Evolutionary conservation across 2,888 invertebrate species (phyloP).

Genomic region (Liodrosophila aerea): DNA sequence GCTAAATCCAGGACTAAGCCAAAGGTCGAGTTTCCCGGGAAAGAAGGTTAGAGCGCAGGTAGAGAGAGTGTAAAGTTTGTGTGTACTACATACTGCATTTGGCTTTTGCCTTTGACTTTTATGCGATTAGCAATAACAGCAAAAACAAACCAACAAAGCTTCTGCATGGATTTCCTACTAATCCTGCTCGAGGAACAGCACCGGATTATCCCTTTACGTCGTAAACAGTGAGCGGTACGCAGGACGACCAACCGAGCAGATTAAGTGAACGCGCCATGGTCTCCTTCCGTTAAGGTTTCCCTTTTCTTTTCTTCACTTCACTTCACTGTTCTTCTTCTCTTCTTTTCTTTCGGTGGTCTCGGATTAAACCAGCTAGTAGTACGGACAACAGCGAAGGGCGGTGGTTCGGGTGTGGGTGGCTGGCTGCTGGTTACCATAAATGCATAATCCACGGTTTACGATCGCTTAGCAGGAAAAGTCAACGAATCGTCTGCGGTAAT

Average conservation of each 20-base stretch:
- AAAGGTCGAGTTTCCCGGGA: neutral
- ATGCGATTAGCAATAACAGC: constrained; percentile 50
- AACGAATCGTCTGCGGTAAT: constrained; percentile 76
- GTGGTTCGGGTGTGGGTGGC: constrained; percentile 16
- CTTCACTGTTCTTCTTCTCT: too few species aligned
- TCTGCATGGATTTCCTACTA: constrained; percentile 38
- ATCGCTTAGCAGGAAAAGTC: constrained; percentile 80
- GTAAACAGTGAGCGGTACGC: constrained; percentile 28
- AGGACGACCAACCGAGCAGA: constrained; percentile 49
- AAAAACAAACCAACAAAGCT: constrained; percentile 57
- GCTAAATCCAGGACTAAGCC: neutral
- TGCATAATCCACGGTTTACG: constrained; percentile 73
- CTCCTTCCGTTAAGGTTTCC: too few species aligned
- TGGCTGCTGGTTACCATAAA: constrained; percentile 62
- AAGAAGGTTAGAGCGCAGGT: neutral
- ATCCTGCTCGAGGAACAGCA: constrained; percentile 25
- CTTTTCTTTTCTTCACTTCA: too few species aligned
- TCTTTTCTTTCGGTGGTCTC: constrained; percentile 59
- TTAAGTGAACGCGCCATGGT: constrained; percentile 48
- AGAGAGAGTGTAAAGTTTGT: neutral
- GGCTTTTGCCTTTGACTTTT: constrained; percentile 58
- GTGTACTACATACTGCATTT: neutral
- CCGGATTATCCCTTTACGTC: constrained; percentile 41
- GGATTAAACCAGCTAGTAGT: constrained; percentile 69
- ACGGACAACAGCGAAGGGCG: constrained; percentile 18